Evolutionary conservation across 2,113 vertebrate genomes (phyloP).

Genomic region (Takifugu bimaculatus): DNA sequence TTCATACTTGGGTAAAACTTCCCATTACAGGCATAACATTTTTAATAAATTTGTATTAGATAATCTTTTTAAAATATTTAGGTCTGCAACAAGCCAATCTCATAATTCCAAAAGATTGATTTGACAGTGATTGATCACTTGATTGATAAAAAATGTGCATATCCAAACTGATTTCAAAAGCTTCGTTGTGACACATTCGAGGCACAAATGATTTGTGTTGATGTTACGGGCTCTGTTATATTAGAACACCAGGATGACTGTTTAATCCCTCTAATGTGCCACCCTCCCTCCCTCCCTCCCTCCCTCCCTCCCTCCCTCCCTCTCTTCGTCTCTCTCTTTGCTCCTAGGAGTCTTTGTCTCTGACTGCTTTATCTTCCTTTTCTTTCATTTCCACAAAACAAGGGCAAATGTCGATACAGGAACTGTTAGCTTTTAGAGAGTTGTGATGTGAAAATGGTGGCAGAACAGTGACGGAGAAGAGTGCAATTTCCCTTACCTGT

Average conservation of each 20-base stretch:
- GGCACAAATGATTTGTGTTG: constrained; percentile 56
- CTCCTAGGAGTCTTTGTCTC: constrained; percentile 33
- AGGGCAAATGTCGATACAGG: constrained; percentile 28
- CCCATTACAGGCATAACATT: too few species aligned
- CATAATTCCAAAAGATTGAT: constrained; percentile 12
- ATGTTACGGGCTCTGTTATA: constrained; percentile 51
- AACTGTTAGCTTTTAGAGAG: constrained; percentile 41
- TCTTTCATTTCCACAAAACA: constrained; percentile 44
- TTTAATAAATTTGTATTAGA: too few species aligned
- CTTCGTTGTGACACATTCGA: constrained; percentile 48
- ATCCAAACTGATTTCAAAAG: constrained; percentile 49
- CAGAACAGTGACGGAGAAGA: constrained; percentile 49
- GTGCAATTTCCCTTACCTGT: constrained; percentile 86
- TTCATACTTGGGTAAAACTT: not conserved
- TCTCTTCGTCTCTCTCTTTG: constrained; percentile 19
- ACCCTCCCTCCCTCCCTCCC: constrained; percentile 26
- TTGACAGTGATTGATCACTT: constrained; percentile 39
- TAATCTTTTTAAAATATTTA: not conserved
- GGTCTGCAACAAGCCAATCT: constrained; percentile 11
- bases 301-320: not conserved
- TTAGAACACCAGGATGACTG: constrained; percentile 49
- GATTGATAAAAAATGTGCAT: constrained; percentile 29
- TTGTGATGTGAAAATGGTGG: constrained; percentile 47
- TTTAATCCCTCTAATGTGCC: constrained; percentile 59
- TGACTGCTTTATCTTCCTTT: constrained; percentile 40